Conservation (phyloP, 1,140 invertebrate genomes). For the Drosophila ercepeae region DNA sequence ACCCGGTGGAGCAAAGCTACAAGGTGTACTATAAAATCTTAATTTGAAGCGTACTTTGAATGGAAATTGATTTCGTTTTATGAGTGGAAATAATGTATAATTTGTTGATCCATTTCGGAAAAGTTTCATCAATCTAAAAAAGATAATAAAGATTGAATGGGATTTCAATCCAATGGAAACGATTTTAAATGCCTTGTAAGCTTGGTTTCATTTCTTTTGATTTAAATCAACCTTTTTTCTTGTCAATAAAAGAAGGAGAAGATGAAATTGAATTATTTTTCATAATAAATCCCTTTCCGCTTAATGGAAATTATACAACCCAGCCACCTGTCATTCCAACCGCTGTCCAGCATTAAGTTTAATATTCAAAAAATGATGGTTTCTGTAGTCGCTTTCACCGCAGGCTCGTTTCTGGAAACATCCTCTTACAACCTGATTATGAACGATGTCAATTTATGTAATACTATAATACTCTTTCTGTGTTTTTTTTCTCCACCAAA, state of each 20-base stretch:
- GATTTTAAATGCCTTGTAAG: too few relatives aligned
- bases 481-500: not conserved
- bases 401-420: not conserved
- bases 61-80: constrained; percentile 6
- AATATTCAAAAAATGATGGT: constrained; percentile 34
- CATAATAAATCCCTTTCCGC: not conserved
- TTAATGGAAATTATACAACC: constrained; percentile 11
- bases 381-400: constrained; percentile 23
- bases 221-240: not conserved
- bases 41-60: constrained; percentile 10
- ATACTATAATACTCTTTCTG: too few relatives aligned
- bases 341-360: constrained; percentile 6
- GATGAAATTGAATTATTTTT: not conserved
- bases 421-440: not conserved
- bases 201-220: not conserved
- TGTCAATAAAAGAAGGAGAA: not conserved
- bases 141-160: too few relatives aligned
- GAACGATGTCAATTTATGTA: constrained; percentile 27
- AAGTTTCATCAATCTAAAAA: constrained; percentile 1
- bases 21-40: constrained; percentile 17
- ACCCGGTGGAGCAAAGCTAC: constrained; percentile 23
- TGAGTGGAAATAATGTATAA: not conserved
- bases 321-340: constrained; percentile 23
- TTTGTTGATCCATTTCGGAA: not conserved
- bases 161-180: too few relatives aligned